Base-by-base conservation (phyloP, 2,888 invertebrate species). In the Eristalis intricaria region DNA sequence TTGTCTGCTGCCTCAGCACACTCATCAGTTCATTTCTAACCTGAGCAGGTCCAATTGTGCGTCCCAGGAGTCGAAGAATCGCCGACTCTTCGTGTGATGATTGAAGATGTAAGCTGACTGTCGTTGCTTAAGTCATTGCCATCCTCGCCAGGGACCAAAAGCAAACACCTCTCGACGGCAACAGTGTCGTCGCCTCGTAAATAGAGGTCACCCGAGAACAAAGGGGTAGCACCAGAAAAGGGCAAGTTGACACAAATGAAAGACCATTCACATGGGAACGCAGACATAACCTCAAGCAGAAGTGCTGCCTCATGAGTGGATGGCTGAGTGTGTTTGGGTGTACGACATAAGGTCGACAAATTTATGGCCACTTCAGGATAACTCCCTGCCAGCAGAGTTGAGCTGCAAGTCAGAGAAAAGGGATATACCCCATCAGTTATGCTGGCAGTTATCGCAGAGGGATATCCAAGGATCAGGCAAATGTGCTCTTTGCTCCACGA, bases 171-270 rank as follows among this genome's bases (percentile, higher is more conserved):
- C 74, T 61, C 56, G 64, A 73, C 7, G 50, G 61, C 77, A 56
- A 82, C 77, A 82, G 73, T 78, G 82, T 78, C 77, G 70, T 82
- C 68, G 77, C 69, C 74, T 81, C 74, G 75, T 74, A 74, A n/a
- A 74, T 81, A 38, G 56, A 8, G 68, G 50, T 19, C 64, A 35
- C 23, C 43, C 58, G 26, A 29, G 50, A 43, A 75, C 56, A 58
- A 82, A 63, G 60, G 50, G 19, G 8, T 19, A 50, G 19, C 50
- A 50, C 19, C 50, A 19, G 50, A 50, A 50, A 50, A 50, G n/a
- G 50, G n/a, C 50, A 19, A 50, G 50, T 50, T 50, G 50, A 50
- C 50, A 19, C 19, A 50, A 50, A 19, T 19, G 8, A 50, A 50
- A 50, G 50, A 50, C 50, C 50, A 50, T 50, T 50, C 50, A 50